Evolutionary conservation across 2,888 invertebrate genomes (phyloP).

Genomic region (Chrysotoxum bicinctum): DNA sequence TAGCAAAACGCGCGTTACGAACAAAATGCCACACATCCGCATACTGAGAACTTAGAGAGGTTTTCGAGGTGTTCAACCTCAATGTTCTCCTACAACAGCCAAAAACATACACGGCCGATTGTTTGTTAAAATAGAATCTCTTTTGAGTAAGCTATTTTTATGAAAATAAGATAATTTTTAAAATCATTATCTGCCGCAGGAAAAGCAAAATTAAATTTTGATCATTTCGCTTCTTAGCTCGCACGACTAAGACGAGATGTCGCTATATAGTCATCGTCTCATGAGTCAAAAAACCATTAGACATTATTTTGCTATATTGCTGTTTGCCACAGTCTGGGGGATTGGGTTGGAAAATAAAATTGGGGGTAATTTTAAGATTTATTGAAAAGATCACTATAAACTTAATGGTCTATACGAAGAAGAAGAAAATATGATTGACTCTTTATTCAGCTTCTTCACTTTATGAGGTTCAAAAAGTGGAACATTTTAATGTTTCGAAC

Average conservation of each 20-base stretch:
- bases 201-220: slow-evolving; percentile 32
- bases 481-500: too few relatives aligned
- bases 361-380: too few relatives aligned
- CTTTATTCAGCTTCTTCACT: too few relatives aligned
- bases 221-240: slow-evolving; percentile 22
- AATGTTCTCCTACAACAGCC: not conserved
- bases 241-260: slow-evolving; percentile 7
- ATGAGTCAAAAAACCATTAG: slow-evolving; percentile 4
- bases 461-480: too few relatives aligned
- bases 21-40: slow-evolving; percentile 51
- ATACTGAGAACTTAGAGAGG: slow-evolving; percentile 47
- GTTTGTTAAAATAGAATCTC: slow-evolving; percentile 67
- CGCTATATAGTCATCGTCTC: not conserved
- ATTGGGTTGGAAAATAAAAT: not conserved
- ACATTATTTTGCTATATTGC: slow-evolving; percentile 2
- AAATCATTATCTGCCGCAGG: slow-evolving; percentile 13
- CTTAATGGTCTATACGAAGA: too few relatives aligned
- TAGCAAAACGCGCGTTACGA: slow-evolving; percentile 28
- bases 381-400: too few relatives aligned
- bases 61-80: slow-evolving; percentile 21
- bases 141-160: slow-evolving; percentile 63
- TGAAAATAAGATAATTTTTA: slow-evolving; percentile 18
- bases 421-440: too few relatives aligned
- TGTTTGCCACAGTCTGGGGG: not conserved
- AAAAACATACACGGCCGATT: slow-evolving; percentile 10